A percentile compares a stretch with the other conserved stretches of the same genome.
phyloP scores from a whole-genome alignment of 2,888 invertebrate genomes.

The Mythimna vitellina region DNA sequence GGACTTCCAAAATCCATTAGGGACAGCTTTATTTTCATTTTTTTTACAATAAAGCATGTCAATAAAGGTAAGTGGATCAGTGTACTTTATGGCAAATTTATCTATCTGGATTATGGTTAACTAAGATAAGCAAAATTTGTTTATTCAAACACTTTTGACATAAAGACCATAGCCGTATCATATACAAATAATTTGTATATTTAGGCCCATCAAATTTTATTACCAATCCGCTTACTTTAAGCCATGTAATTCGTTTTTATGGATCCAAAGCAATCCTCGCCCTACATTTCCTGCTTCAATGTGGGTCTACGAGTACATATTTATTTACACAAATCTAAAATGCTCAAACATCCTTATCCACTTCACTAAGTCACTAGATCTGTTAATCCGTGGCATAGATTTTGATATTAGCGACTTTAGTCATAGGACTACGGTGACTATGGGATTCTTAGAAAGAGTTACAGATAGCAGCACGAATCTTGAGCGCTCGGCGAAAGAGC shows the following conservation, averaged over 20 bases:
- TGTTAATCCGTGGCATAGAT: not conserved
- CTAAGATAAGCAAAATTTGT: not conserved
- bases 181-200: not conserved
- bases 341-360: not conserved
- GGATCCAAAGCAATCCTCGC: not conserved
- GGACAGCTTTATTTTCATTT: too few relatives aligned
- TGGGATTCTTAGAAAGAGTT: too few relatives aligned
- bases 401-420: too few relatives aligned
- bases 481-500: too few relatives aligned
- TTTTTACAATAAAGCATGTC: too few relatives aligned
- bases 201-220: not conserved
- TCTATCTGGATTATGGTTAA: not conserved
- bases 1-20: too few relatives aligned
- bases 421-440: too few relatives aligned
- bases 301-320: not conserved
- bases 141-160: slow-evolving; percentile 11
- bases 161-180: not conserved
- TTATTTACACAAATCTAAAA: not conserved
- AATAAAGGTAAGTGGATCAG: too few relatives aligned
- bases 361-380: not conserved
- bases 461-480: too few relatives aligned
- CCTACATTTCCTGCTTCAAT: not conserved
- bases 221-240: not conserved
- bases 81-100: too few relatives aligned
- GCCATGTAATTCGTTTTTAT: not conserved